These are phyloP conservation scores for Tanaodytes sp. DNA, from an alignment of 2,888 invertebrate genomes.

Conservation along the genomic window DNA sequence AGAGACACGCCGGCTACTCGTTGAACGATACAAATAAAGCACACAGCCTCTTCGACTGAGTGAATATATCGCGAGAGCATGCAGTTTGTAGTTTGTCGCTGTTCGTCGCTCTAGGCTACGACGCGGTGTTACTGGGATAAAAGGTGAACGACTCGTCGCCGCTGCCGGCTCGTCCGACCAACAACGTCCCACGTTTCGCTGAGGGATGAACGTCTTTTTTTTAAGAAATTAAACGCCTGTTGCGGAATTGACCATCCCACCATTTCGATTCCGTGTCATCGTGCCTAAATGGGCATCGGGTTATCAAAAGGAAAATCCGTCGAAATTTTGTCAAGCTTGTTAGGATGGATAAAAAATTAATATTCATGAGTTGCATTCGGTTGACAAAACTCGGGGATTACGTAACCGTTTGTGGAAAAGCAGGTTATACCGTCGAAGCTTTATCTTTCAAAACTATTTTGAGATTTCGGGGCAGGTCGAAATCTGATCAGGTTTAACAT, in stretches of 20 bases:
- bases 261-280: slow-evolving; percentile 15
- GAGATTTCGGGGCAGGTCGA: not conserved
- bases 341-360: slow-evolving; percentile 9
- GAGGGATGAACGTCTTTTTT: slow-evolving; percentile 65
- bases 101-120: slow-evolving; percentile 65
- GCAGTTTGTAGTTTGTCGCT: slow-evolving; percentile 67
- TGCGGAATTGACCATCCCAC: slow-evolving; percentile 35
- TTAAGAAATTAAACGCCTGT: slow-evolving; percentile 58
- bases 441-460: slow-evolving; percentile 5
- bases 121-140: slow-evolving; percentile 73
- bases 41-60: slow-evolving; percentile 58
- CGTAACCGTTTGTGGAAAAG: slow-evolving; percentile 20
- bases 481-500: too few species aligned
- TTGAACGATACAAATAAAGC: slow-evolving; percentile 68
- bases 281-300: not conserved
- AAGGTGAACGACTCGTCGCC: slow-evolving; percentile 72
- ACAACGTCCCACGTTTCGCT: slow-evolving; percentile 67
- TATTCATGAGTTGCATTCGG: slow-evolving; percentile 30
- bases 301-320: slow-evolving; percentile 16
- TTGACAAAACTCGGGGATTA: slow-evolving; percentile 26
- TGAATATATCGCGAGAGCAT: slow-evolving; percentile 60
- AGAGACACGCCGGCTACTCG: slow-evolving; percentile 63
- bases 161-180: slow-evolving; percentile 65
- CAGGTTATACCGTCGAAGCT: slow-evolving; percentile 3
- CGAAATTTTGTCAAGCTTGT: slow-evolving; percentile 2